Conservation (phyloP, 2,888 invertebrate species). For the Diaperis boleti region DNA sequence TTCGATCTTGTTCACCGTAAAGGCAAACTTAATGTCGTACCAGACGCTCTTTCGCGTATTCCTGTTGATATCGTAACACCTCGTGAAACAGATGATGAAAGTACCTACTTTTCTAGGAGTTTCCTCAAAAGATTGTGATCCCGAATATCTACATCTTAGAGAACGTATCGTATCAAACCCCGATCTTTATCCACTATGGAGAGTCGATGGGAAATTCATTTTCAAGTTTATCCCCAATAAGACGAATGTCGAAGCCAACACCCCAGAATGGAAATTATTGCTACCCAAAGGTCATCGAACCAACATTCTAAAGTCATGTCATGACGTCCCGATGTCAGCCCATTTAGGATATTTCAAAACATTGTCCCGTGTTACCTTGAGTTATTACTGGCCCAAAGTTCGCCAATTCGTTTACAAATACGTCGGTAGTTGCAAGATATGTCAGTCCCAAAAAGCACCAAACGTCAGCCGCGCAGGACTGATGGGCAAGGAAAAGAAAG, state of each 20-base stretch:
- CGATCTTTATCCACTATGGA: conserved; percentile 40
- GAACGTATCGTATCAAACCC: conserved; percentile 17
- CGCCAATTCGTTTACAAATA: conserved; percentile 42
- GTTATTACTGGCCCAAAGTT: conserved; percentile 46
- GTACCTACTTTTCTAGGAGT: too few relatives aligned
- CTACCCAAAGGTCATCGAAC: conserved; percentile 44
- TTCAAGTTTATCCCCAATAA: conserved; percentile 36
- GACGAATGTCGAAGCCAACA: conserved; percentile 28
- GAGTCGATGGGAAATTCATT: conserved; percentile 35
- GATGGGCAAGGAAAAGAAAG: conserved; percentile 44
- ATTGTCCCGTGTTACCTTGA: too few relatives aligned
- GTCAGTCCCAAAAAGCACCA: conserved; percentile 47
- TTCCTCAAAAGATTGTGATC: too few relatives aligned
- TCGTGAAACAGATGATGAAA: too few relatives aligned
- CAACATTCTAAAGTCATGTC: conserved; percentile 38
- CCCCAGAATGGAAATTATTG: conserved; percentile 46
- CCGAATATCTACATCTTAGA: too few relatives aligned
- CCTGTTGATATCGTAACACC: too few relatives aligned
- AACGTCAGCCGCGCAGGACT: conserved; percentile 39
- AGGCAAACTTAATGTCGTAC: conserved; percentile 42
- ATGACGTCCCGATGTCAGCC: conserved; percentile 42
- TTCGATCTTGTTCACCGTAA: conserved; percentile 47
- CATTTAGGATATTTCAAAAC: conserved; percentile 49
- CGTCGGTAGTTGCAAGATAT: conserved; percentile 41
- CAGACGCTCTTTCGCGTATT: conserved; percentile 41